A percentile compares a stretch with the other conserved stretches of the same genome.
Evolutionary conservation across 92 coral and sea anemone genomes (phyloP).

Genomic region (Nematostella vectensis): DNA sequence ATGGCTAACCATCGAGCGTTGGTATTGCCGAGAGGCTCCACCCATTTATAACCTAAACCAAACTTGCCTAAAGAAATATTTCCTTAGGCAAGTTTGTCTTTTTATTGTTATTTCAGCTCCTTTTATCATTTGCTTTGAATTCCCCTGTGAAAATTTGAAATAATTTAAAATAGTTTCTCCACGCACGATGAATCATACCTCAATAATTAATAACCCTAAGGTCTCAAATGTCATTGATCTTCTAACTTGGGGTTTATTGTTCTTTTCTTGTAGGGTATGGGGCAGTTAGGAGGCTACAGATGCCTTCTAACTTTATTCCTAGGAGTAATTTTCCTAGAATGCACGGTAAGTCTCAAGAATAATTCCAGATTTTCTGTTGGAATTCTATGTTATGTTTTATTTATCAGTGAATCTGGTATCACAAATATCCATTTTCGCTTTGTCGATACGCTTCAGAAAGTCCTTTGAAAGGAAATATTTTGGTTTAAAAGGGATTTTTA

Average conservation of each 20-base stretch:
- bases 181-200: constrained; percentile 41
- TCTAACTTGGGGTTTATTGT: too few relatives aligned
- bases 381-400: constrained; percentile 53
- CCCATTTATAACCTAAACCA: too few relatives aligned
- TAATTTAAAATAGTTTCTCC: too few relatives aligned
- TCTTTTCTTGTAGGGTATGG: constrained; percentile 72
- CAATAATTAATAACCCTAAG: constrained; percentile 78
- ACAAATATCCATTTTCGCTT: constrained; percentile 5
- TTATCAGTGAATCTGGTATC: constrained; percentile 38
- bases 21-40: too few relatives aligned
- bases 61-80: too few relatives aligned
- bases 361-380: constrained; percentile 1
- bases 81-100: too few relatives aligned
- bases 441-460: constrained; percentile 4
- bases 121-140: too few relatives aligned
- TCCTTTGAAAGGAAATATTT: constrained; percentile 1
- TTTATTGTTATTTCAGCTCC: too few relatives aligned
- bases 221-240: constrained; percentile 28
- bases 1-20: too few relatives aligned
- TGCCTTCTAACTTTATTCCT: constrained; percentile 83
- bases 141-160: too few relatives aligned
- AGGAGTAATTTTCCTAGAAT: constrained; percentile 76
- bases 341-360: constrained; percentile 71
- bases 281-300: constrained; percentile 80
- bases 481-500: not conserved